phyloP scores from a whole-genome alignment of 2,888 invertebrate species.

The Dryococelus australis region DNA sequence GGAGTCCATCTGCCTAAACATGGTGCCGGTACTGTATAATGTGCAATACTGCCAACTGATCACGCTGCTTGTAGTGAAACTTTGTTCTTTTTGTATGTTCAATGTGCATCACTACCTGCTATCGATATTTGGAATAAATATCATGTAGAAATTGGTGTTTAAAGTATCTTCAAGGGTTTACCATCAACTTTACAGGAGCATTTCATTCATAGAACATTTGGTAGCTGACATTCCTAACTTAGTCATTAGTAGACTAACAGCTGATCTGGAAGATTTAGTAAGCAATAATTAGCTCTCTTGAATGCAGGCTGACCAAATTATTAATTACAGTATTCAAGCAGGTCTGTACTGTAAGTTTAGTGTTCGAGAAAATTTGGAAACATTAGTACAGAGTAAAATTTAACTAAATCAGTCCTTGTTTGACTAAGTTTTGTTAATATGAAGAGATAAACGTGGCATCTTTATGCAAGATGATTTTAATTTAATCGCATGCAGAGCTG shows the following conservation, averaged over 20 bases:
- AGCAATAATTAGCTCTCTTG: not conserved
- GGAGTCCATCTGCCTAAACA: no score
- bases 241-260: not conserved
- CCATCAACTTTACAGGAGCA: not conserved
- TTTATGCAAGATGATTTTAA: not conserved
- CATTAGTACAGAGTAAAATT: not conserved
- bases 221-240: not conserved
- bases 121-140: not conserved
- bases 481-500: not conserved
- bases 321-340: not conserved
- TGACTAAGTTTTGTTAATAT: not conserved
- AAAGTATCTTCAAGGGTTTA: not conserved
- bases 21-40: no score
- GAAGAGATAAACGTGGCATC: not conserved
- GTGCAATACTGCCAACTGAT: not conserved
- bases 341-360: not conserved
- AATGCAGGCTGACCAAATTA: not conserved
- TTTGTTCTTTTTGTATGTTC: not conserved
- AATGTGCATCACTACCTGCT: not conserved
- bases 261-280: not conserved
- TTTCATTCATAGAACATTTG: not conserved
- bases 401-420: not conserved
- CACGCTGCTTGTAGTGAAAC: not conserved
- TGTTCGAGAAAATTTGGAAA: not conserved
- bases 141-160: not conserved